Evolutionary conservation across 1,140 invertebrate genomes (phyloP), one percentile per base, ranked within the genome.

Genomic region (Papilio helenus): DNA sequence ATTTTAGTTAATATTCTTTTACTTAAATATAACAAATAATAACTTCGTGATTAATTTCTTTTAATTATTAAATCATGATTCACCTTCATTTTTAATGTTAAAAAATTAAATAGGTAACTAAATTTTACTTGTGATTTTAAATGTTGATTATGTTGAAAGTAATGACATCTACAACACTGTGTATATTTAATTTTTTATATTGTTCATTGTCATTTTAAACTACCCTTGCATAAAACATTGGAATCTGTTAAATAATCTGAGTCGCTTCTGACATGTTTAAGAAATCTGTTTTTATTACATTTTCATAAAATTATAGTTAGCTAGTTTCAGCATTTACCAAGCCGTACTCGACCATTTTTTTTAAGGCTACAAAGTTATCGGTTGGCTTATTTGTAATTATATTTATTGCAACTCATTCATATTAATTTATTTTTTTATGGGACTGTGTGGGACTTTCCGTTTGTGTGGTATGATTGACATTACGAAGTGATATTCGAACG

Each of bases 381-480:
- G 14, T 14, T 34, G 61, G 29, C 9, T 39, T 2, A 61, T 61
- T 61, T 61, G n/a, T 58, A 39, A 39, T 39, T 55, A 55, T 55
- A 55, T 29, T 29, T 68, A 34, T 68, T 68, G 4, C n/a, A 68
- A 68, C 61, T 68, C 26, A 68, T 68, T 16, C 5, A 1, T 68
- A 34, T 68, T 68, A 68, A 68, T 68, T 68, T 68, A 68, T 68
- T 68, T 68, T 68, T 68, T 29, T 68, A 29, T 29, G 61, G 61
- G 14, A 68, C 3, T 68, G 61, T 34, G 58, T 61, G 58, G 23
- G 23, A 26, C 20, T 61, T 68, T 68, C 12, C 23, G 26, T 68
- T 34, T 68, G 61, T 68, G 10, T 68, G 3, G 26, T 68, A 34
- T 34, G 12, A 16, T 12, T 68, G 61, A 68, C 26, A 16, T 29